Evolutionary conservation across 1,140 invertebrate species (phyloP).

Genomic region (Leguminivora glycinivorella): DNA sequence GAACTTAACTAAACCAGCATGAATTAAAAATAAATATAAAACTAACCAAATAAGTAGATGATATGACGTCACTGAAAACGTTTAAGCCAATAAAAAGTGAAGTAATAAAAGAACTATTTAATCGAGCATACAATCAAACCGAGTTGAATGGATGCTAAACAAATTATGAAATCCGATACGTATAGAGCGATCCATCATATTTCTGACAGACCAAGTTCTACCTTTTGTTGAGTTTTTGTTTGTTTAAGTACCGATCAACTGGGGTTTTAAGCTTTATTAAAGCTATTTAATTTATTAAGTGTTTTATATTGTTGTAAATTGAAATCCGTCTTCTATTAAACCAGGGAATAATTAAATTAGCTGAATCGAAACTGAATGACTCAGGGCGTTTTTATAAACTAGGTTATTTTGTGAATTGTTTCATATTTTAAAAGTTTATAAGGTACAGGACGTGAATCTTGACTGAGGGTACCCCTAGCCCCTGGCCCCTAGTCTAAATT

Average conservation of each 20-base stretch:
- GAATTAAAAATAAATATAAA: background rate
- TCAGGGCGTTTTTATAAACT: no score
- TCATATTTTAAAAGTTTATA: no score
- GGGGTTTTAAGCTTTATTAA: slow-evolving; percentile 19
- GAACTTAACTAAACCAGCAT: background rate
- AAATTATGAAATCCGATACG: slow-evolving; percentile 66
- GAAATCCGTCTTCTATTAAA: no score
- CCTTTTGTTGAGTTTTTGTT: slow-evolving; percentile 40
- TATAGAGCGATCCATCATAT: slow-evolving; percentile 65
- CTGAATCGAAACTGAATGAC: no score
- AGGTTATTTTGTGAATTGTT: no score
- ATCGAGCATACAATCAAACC: slow-evolving; percentile 57
- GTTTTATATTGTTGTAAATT: no score
- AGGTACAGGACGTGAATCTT: no score
- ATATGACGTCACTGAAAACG: slow-evolving; percentile 21
- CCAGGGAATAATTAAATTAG: no score
- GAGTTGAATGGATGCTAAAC: slow-evolving; percentile 55
- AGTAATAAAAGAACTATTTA: slow-evolving; percentile 60
- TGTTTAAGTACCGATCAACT: slow-evolving; percentile 20
- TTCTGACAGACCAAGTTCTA: slow-evolving; percentile 58
- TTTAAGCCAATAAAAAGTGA: slow-evolving; percentile 30
- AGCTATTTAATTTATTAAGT: slow-evolving; percentile 11
- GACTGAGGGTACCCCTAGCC: no score
- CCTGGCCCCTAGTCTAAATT: no score
- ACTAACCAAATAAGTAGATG: background rate